Percentiles rank a stretch among this genome's conserved stretches.
These are phyloP conservation scores for Leptopilina myrica DNA, from an alignment of 2,888 invertebrate species.

Conservation along the genomic window DNA sequence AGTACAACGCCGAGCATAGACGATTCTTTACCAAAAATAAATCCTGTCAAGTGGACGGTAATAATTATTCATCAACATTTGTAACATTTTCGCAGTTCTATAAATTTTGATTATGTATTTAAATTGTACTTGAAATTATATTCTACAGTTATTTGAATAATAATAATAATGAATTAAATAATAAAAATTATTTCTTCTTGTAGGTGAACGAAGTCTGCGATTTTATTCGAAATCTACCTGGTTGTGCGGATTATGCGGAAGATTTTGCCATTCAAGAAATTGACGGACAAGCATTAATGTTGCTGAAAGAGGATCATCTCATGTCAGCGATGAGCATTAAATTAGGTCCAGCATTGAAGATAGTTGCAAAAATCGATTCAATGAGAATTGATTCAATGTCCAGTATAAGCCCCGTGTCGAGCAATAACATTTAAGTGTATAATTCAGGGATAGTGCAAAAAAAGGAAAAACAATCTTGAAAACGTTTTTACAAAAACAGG, in stretches of 20 bases:
- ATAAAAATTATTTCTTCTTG: slow-evolving; percentile 37
- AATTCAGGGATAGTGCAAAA: slow-evolving; percentile 40
- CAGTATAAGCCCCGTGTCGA: slow-evolving; percentile 61
- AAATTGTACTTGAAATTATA: background rate
- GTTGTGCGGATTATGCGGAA: slow-evolving; percentile 94
- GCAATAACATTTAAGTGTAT: slow-evolving; percentile 52
- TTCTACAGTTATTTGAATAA: no score
- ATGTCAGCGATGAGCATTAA: slow-evolving; percentile 97
- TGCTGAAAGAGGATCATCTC: slow-evolving; percentile 95
- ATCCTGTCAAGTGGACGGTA: slow-evolving; percentile 84
- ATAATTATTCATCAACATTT: slow-evolving; percentile 61
- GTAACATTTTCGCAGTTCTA: background rate
- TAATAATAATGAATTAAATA: background rate
- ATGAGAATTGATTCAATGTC: slow-evolving; percentile 82
- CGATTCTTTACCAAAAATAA: slow-evolving; percentile 77
- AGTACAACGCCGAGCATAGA: slow-evolving; percentile 64
- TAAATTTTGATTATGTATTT: background rate
- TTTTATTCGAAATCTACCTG: slow-evolving; percentile 92
- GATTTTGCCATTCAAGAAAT: slow-evolving; percentile 97
- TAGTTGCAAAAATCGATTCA: slow-evolving; percentile 93
- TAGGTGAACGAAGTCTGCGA: slow-evolving; percentile 92
- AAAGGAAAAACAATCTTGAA: background rate
- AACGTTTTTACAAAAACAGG: background rate
- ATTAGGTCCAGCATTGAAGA: slow-evolving; percentile 96
- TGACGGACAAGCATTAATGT: slow-evolving; percentile 94